These are phyloP conservation scores for Willowsia nigromaculata DNA, from an alignment of 2,888 invertebrate genomes.

Conservation along the genomic window DNA sequence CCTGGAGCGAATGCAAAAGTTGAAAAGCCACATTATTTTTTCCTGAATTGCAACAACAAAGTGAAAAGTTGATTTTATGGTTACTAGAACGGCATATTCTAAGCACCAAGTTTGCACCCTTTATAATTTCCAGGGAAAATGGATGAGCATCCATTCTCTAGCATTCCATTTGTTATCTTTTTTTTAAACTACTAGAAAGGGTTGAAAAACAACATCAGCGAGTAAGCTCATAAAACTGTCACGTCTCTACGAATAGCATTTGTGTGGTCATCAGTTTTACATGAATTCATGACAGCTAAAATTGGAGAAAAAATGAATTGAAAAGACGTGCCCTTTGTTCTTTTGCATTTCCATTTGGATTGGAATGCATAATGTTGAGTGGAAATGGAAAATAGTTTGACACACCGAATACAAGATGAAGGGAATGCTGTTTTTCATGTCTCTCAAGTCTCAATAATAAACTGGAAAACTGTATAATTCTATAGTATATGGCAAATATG, in stretches of 20 bases:
- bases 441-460: neutral
- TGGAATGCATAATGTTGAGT: neutral
- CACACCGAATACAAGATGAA: neutral
- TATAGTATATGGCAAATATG: no score
- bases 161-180: no score
- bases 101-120: no score
- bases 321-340: neutral
- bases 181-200: no score
- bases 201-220: no score
- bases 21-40: neutral
- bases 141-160: no score
- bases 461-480: neutral
- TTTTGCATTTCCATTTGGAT: neutral
- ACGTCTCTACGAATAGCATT: no score
- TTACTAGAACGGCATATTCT: no score
- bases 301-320: neutral
- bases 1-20: neutral
- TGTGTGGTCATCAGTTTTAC: neutral
- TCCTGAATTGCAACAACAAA: neutral
- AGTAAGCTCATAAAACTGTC: no score
- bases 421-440: neutral
- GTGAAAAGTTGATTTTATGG: no score
- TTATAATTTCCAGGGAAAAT: no score
- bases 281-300: neutral
- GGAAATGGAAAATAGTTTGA: neutral